Evolutionary conservation across 2,113 vertebrate genomes (phyloP).

Genomic region (Carettochelys insculpta): DNA sequence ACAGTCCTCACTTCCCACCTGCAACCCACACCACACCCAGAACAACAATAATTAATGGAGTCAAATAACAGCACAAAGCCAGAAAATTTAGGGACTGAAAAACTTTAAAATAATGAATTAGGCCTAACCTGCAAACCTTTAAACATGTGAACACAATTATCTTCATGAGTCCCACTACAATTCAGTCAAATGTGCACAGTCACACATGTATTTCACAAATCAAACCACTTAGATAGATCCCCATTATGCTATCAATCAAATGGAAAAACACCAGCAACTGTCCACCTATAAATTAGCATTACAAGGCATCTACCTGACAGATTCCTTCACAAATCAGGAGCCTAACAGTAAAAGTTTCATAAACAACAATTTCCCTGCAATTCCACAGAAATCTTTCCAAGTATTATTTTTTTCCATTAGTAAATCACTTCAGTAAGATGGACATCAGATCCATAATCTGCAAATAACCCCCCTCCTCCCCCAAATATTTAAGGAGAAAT

Average conservation of each 20-base stretch:
- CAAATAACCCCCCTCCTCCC: neutral
- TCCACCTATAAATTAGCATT: neutral
- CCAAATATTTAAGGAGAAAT: neutral
- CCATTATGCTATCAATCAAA: fast-evolving
- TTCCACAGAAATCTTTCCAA: neutral
- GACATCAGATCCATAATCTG: neutral
- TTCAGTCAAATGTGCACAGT: neutral
- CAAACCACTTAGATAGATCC: neutral
- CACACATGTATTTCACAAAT: neutral
- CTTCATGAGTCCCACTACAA: neutral
- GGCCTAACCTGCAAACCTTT: neutral
- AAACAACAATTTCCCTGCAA: neutral
- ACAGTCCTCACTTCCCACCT: neutral
- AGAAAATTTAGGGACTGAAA: neutral
- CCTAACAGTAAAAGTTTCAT: neutral
- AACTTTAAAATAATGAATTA: neutral
- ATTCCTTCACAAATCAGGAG: fast-evolving
- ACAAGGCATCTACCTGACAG: fast-evolving
- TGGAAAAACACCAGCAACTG: neutral
- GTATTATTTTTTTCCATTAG: neutral
- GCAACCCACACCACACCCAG: neutral
- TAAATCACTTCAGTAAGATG: neutral
- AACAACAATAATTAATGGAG: neutral
- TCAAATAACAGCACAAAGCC: neutral
- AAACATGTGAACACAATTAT: neutral